Conservation (phyloP, 92 coral and sea anemone species). For the Montipora capitata region DNA sequence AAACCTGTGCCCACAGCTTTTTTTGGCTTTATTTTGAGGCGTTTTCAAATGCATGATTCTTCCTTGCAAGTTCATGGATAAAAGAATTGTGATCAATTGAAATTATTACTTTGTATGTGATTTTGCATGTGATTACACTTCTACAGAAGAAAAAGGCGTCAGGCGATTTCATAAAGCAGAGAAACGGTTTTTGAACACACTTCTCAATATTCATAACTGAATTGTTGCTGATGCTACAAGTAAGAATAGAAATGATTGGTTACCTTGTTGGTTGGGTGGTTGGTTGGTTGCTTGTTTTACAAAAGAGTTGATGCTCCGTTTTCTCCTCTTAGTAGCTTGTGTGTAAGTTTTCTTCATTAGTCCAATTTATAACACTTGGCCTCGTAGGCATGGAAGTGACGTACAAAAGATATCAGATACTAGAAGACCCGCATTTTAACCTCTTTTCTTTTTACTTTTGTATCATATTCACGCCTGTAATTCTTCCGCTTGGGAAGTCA, state of each 20-base stretch:
- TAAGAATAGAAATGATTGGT: neutral
- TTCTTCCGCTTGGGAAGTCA: conserved; percentile 31
- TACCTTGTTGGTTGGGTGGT: neutral
- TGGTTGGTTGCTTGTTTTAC: neutral
- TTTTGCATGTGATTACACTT: too few relatives aligned
- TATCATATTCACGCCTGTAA: neutral
- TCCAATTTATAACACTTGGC: conserved; percentile 13
- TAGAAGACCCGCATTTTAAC: conserved; percentile 7
- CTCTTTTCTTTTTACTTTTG: neutral
- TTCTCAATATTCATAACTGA: neutral
- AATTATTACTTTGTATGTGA: too few relatives aligned
- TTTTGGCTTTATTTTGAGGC: too few relatives aligned
- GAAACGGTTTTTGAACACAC: too few relatives aligned
- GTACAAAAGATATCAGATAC: conserved; percentile 28
- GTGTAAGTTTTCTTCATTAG: neutral
- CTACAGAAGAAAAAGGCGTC: too few relatives aligned
- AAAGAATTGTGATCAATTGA: too few relatives aligned
- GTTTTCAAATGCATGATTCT: too few relatives aligned
- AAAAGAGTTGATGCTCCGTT: neutral
- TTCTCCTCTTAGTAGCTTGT: neutral
- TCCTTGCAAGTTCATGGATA: neutral
- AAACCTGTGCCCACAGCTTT: too few relatives aligned
- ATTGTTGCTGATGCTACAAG: neutral
- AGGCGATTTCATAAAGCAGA: too few relatives aligned
- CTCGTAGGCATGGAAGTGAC: conserved; percentile 48